Percentiles rank a stretch among this genome's conserved stretches.
These are phyloP conservation scores for Bubo scandiacus DNA, from an alignment of 2,113 vertebrate genomes.

Conservation along the genomic window DNA sequence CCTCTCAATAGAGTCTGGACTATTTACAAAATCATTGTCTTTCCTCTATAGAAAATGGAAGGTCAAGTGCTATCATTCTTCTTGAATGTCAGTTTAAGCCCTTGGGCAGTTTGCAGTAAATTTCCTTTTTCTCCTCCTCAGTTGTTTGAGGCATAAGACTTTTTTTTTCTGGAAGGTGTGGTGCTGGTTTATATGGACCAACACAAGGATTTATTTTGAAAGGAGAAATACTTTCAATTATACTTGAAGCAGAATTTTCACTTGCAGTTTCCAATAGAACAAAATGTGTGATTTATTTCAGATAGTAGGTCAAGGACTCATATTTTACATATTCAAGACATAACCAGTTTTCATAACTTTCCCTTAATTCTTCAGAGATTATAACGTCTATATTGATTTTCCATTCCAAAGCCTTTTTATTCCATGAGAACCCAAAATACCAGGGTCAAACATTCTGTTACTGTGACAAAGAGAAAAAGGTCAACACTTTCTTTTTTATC, in stretches of 20 bases:
- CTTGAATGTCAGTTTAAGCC: not conserved
- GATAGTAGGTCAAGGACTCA: not conserved
- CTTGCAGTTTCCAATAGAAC: not conserved
- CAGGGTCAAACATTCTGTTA: not conserved
- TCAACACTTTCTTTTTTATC: not conserved
- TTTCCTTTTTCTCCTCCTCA: not conserved
- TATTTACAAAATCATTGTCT: not conserved
- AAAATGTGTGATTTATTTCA: not conserved
- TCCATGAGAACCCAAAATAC: not conserved
- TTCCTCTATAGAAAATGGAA: not conserved
- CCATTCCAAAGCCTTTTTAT: not conserved
- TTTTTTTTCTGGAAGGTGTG: not conserved
- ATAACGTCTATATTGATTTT: not conserved
- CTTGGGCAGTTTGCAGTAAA: not conserved
- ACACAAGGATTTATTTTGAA: not conserved
- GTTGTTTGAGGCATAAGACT: not conserved
- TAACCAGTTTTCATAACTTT: not conserved
- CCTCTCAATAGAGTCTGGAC: not conserved
- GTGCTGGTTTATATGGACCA: not conserved
- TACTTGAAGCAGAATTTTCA: not conserved
- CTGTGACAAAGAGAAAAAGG: not conserved
- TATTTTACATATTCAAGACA: not conserved
- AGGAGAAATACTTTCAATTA: not conserved
- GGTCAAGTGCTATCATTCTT: not conserved
- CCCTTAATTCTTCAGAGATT: not conserved